Base-by-base conservation (phyloP, 2,888 invertebrate genomes). In the Melitaea athalia region DNA sequence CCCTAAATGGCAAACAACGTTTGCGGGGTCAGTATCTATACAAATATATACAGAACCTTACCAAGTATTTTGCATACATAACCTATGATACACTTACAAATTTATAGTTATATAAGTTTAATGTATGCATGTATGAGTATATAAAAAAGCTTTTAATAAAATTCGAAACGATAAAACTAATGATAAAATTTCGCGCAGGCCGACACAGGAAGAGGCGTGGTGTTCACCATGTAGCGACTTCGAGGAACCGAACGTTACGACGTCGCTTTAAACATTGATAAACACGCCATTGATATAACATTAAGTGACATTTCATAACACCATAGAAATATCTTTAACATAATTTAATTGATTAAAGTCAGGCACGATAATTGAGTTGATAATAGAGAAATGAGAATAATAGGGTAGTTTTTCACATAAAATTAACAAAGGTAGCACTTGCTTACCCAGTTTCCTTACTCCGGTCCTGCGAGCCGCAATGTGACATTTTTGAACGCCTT, bases 161-260 rank as follows among this genome's bases (percentile, higher is more conserved):
- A 11, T 38, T 62, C 14, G 31, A 55, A 55, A n/a, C 31, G 31
- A 55, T 45, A n/a, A 53, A 63, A n/a, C n/a, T 11, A 33, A 42
- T 33, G 57, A 60, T 50, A 71, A 74, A 75, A 67, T 70, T 69
- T 70, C 52, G 68, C 71, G 77, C 33, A 55, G 53, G 31, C 53
- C 24, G 17, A 8, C 64, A 85, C 91, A 89, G 91, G 91, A 92
- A 88, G 83, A 81, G 92, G 92, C 89, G 90, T 84, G 85, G 80
- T 75, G 75, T 33, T 52, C 45, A 71, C 77, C 80, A 82, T 85
- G 85, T 90, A 85, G 88, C 84, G 80, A 74, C 72, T 81, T 87
- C 81, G 75, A 71, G 75, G 80, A 82, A 81, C 59, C 68, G 61
- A 45, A 38, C 62, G 49, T 62, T 62, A n/a, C 45, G 47, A 52